Evolutionary conservation across 2,888 invertebrate genomes (phyloP).

Genomic region (Diarsia mendica): DNA sequence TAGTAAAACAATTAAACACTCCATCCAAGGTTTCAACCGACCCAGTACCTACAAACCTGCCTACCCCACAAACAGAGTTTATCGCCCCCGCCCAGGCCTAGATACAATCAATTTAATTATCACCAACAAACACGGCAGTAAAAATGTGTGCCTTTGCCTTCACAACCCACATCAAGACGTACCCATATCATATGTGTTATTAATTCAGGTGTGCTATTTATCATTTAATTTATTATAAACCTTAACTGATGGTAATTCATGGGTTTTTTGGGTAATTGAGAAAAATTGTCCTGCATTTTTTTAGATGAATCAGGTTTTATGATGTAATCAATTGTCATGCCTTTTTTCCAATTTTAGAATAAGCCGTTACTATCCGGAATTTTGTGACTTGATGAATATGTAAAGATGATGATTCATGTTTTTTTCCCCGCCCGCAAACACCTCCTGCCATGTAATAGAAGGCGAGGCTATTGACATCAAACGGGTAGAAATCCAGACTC

Average conservation of each 20-base stretch:
- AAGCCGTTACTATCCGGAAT: no score
- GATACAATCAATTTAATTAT: conserved; percentile 68
- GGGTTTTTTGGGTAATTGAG: neutral
- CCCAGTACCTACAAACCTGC: neutral
- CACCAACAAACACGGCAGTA: conserved; percentile 56
- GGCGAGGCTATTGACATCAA: no score
- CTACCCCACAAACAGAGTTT: conserved; percentile 34
- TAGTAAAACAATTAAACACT: neutral
- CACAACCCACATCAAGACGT: conserved; percentile 73
- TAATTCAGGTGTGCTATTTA: conserved; percentile 60
- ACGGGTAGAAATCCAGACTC: no score
- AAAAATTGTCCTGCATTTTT: neutral
- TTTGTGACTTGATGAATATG: no score
- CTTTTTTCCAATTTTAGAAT: no score
- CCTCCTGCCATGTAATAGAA: no score
- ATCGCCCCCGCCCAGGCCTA: conserved; percentile 54
- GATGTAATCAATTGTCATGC: no score
- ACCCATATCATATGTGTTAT: conserved; percentile 67
- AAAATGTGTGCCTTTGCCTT: conserved; percentile 68
- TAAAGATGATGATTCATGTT: no score
- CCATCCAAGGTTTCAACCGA: neutral
- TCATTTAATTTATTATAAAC: conserved; percentile 12
- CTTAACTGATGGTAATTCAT: conserved; percentile 34
- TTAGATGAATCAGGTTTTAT: no score
- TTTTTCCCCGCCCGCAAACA: no score